Conservation (phyloP, 2,888 invertebrate species). For the Erebia epiphron region DNA sequence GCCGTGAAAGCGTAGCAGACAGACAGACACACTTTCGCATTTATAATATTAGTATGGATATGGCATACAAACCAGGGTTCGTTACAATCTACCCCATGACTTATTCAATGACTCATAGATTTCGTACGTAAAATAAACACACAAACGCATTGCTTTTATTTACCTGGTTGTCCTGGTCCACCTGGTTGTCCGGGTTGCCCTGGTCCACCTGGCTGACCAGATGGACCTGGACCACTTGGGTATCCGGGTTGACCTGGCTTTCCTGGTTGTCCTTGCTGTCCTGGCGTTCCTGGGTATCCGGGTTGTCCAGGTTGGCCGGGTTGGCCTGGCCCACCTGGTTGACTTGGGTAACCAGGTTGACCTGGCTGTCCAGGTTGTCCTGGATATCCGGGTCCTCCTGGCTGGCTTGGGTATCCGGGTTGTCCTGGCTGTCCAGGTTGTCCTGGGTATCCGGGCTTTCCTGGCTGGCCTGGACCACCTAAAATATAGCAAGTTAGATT, state of each 20-base stretch:
- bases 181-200: neutral
- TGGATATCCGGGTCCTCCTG: too few species aligned
- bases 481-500: too few species aligned
- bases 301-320: constrained; percentile 13
- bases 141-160: too few species aligned
- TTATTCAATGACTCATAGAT: too few species aligned
- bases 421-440: constrained; percentile 1
- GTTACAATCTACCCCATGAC: too few species aligned
- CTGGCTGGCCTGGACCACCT: constrained; percentile 2
- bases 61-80: too few species aligned
- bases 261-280: neutral
- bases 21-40: too few species aligned
- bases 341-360: too few species aligned
- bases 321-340: constrained; percentile 7
- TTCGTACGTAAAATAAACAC: too few species aligned
- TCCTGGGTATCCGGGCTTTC: constrained; percentile 17
- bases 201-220: constrained; percentile 9
- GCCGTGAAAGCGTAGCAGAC: too few species aligned
- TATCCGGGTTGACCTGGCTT: constrained; percentile 10
- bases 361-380: constrained; percentile 40
- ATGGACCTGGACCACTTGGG: constrained; percentile 29
- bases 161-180: constrained; percentile 25
- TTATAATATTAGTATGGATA: too few species aligned
- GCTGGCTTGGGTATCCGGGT: constrained; percentile 30
- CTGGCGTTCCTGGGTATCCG: constrained; percentile 4